Conservation (phyloP, 1,140 invertebrate genomes). For the Aphelenchoides besseyi region DNA sequence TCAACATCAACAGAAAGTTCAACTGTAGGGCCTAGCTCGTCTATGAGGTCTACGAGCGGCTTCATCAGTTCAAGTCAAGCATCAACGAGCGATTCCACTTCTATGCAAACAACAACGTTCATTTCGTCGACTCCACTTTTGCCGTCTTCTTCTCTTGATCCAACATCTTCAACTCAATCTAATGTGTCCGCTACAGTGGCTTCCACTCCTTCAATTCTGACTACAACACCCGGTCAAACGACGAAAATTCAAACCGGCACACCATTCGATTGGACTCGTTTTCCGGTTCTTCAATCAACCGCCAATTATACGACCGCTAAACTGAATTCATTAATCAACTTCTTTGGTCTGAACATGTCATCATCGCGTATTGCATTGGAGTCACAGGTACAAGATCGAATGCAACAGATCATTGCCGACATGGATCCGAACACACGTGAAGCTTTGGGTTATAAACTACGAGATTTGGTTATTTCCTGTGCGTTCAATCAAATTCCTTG, state of each 20-base stretch:
- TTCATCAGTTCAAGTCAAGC: no score
- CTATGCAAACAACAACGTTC: no score
- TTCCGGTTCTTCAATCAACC: background rate
- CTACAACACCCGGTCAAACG: background rate
- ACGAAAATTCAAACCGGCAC: background rate
- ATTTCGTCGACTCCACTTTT: no score
- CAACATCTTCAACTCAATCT: background rate
- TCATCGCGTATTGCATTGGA: constrained; percentile 16
- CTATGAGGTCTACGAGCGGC: no score
- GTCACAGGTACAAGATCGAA: constrained; percentile 14
- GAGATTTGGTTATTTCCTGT: constrained; percentile 15
- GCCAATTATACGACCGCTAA: constrained; percentile 8
- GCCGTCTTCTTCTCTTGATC: background rate
- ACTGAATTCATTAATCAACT: background rate
- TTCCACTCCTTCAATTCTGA: background rate
- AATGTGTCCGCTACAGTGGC: background rate
- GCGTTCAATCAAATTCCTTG: constrained; percentile 11
- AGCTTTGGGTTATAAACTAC: constrained; percentile 5
- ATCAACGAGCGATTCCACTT: no score
- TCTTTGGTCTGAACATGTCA: constrained; percentile 8
- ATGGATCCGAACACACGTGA: constrained; percentile 15
- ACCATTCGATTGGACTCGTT: background rate
- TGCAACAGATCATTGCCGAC: constrained; percentile 7
- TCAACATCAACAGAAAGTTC: no score
- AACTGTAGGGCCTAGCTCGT: no score